Conservation (phyloP, 2,888 invertebrate species). For the Leucoptera coffeella region DNA sequence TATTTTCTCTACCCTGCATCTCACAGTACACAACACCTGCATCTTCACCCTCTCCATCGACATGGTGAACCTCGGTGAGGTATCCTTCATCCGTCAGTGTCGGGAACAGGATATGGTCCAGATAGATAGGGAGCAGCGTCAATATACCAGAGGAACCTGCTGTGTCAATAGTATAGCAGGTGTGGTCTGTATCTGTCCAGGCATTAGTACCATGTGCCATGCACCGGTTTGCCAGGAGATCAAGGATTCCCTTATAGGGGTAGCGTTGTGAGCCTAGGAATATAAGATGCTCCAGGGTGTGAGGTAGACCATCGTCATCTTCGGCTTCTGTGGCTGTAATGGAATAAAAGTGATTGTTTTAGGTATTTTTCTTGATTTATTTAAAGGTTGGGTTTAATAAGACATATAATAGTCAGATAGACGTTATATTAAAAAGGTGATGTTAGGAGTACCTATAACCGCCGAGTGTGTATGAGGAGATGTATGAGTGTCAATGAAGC, state of each 20-base stretch:
- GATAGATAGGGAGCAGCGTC: conserved; percentile 80
- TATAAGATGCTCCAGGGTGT: conserved; percentile 87
- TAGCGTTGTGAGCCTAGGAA: conserved; percentile 87
- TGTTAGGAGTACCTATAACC: no score
- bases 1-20: conserved; percentile 84
- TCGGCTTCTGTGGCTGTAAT: conserved; percentile 79
- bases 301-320: conserved; percentile 89
- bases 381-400: no score
- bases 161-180: conserved; percentile 84
- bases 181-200: conserved; percentile 82
- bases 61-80: conserved; percentile 86
- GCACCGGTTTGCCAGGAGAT: conserved; percentile 83
- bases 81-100: conserved; percentile 76
- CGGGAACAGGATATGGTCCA: conserved; percentile 86
- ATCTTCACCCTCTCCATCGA: conserved; percentile 82
- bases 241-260: conserved; percentile 85
- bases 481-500: no score
- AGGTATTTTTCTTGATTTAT: no score
- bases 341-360: no score
- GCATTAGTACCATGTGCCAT: conserved; percentile 90
- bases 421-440: no score
- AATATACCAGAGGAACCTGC: conserved; percentile 80
- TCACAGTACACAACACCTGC: conserved; percentile 95
- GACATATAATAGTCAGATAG: no score
- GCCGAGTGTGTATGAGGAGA: no score